phyloP scores from a whole-genome alignment of 2,113 vertebrate species.

The Cynoglossus semilaevis region DNA sequence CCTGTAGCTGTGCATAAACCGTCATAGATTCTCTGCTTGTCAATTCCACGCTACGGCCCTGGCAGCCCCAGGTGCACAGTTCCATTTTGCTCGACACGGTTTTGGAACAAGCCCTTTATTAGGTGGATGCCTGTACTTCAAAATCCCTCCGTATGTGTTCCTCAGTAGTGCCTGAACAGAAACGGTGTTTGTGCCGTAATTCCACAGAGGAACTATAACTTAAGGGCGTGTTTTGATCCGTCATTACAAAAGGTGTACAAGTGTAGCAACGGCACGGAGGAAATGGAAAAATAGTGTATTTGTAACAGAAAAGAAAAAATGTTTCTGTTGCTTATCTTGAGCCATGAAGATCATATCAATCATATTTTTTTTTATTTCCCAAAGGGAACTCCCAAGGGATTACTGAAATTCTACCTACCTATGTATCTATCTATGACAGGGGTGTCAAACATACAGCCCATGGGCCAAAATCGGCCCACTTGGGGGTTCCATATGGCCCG shows the following conservation, averaged over 20 bases:
- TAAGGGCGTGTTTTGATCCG: neutral
- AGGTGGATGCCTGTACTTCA: conserved; percentile 17
- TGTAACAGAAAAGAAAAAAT: no score
- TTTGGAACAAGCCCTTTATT: conserved; percentile 24
- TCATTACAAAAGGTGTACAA: conserved; percentile 3
- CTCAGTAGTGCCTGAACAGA: neutral
- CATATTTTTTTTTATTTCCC: no score
- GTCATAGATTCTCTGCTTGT: conserved; percentile 41
- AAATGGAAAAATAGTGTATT: no score
- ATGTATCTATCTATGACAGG: no score
- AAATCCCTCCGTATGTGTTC: conserved; percentile 24
- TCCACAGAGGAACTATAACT: conserved; percentile 17
- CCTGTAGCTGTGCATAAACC: conserved; percentile 28
- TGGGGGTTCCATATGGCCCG: no score
- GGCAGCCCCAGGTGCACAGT: conserved; percentile 20
- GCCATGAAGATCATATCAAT: no score
- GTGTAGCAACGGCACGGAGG: neutral
- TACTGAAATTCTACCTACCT: no score
- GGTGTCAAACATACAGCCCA: no score
- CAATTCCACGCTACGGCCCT: conserved; percentile 38
- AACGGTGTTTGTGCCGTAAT: neutral
- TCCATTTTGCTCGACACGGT: conserved; percentile 18
- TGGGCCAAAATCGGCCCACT: no score
- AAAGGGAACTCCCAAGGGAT: no score
- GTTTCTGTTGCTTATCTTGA: no score